Conservation (phyloP, 2,888 invertebrate genomes). For the Torymus auratus region DNA sequence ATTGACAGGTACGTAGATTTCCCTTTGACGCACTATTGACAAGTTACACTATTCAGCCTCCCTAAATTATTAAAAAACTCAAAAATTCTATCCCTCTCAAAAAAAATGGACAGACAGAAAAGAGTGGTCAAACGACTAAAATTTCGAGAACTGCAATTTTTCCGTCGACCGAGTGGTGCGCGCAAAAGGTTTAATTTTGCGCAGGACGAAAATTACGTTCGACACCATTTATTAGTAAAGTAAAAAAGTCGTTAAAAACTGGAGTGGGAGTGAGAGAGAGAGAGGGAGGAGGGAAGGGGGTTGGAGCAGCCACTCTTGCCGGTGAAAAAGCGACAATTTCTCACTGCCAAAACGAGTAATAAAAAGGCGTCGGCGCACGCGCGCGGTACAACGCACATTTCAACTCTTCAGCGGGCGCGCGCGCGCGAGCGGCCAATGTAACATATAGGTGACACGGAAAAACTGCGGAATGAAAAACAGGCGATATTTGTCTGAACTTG, state of each 20-base stretch:
- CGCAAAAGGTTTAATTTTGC: neutral
- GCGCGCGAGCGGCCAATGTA: slow-evolving; percentile 15
- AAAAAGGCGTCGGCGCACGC: slow-evolving; percentile 46
- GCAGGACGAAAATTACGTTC: slow-evolving; percentile 28
- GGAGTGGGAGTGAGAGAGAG: neutral
- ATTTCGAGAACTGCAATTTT: too few species aligned
- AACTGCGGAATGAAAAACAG: slow-evolving; percentile 56
- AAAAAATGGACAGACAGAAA: too few species aligned
- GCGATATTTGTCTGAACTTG: slow-evolving; percentile 58
- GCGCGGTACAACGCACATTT: slow-evolving; percentile 54
- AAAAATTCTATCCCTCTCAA: too few species aligned
- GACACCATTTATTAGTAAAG: slow-evolving; percentile 44
- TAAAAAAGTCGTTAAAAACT: slow-evolving; percentile 32
- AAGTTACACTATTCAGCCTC: too few species aligned
- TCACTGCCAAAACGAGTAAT: slow-evolving; percentile 54
- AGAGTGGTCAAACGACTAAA: too few species aligned
- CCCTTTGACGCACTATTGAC: too few species aligned
- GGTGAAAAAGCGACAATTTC: slow-evolving; percentile 47
- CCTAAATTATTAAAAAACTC: too few species aligned
- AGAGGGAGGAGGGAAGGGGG: neutral
- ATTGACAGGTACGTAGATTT: too few species aligned
- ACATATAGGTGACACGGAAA: slow-evolving; percentile 51
- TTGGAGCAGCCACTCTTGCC: neutral
- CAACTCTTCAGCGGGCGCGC: slow-evolving; percentile 46
- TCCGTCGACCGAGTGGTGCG: too few species aligned